Percentiles rank a stretch among this genome's conserved stretches.
These are phyloP conservation scores for Plestiodon gilberti DNA, from an alignment of 2,113 vertebrate genomes.

Conservation along the genomic window DNA sequence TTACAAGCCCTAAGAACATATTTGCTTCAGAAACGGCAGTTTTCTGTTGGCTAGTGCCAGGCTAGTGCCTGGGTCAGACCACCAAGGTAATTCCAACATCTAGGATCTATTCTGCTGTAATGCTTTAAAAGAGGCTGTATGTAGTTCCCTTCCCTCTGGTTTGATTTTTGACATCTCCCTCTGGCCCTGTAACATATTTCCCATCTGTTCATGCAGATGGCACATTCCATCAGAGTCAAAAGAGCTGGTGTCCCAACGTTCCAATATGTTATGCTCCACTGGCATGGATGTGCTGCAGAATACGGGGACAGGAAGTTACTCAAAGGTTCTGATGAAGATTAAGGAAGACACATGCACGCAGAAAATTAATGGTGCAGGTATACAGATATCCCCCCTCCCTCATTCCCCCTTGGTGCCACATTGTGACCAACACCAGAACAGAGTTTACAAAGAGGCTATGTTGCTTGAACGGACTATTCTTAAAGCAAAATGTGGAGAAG, in stretches of 20 bases:
- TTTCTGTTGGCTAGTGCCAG: background rate
- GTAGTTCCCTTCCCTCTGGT: constrained; percentile 21
- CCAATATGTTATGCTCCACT: constrained; percentile 28
- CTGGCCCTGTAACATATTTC: constrained; percentile 48
- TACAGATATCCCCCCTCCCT: background rate
- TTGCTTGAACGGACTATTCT: background rate
- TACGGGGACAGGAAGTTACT: background rate
- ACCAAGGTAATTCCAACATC: background rate
- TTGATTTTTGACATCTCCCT: constrained; percentile 41
- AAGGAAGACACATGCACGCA: background rate
- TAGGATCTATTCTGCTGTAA: background rate
- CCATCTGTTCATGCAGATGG: constrained; percentile 76
- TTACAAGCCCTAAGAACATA: background rate
- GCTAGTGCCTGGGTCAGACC: background rate
- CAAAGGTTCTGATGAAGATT: background rate
- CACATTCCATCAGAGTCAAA: constrained; percentile 37
- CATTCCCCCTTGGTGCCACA: background rate
- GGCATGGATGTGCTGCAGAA: constrained; percentile 8
- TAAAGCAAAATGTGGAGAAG: background rate
- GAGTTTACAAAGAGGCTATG: background rate
- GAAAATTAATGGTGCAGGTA: background rate
- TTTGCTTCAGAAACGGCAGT: background rate
- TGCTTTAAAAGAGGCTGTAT: background rate
- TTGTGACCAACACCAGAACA: background rate
- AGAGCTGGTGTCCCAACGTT: constrained; percentile 51